Evolutionary conservation across 2,888 invertebrate genomes (phyloP).

Genomic region (Abrostola triplasia): DNA sequence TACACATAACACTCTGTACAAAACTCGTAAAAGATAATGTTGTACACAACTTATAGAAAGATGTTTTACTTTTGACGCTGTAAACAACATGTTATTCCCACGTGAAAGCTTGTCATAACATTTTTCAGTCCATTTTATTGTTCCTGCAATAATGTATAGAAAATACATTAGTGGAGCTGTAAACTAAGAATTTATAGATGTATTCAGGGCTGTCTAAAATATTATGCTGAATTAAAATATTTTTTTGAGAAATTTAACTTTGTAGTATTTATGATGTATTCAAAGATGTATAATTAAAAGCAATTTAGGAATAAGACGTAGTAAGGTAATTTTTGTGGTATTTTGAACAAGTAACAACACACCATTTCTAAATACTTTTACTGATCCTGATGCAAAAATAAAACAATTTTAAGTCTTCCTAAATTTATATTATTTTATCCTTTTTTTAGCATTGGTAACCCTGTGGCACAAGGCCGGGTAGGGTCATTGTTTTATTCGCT

Average conservation of each 20-base stretch:
- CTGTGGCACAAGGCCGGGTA: constrained; percentile 58
- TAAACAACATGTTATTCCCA: constrained; percentile 48
- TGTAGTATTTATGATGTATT: too few species aligned
- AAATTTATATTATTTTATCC: constrained; percentile 7
- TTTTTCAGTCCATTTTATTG: constrained; percentile 48
- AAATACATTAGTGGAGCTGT: constrained; percentile 40
- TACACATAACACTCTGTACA: constrained; percentile 23
- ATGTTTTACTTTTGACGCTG: constrained; percentile 35
- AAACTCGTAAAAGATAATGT: constrained; percentile 27
- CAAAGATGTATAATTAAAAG: neutral
- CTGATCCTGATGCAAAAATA: constrained; percentile 5
- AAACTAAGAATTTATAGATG: constrained; percentile 38
- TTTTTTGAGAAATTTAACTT: too few species aligned
- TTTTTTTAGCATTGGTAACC: constrained; percentile 33
- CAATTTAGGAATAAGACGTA: neutral
- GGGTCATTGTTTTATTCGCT: constrained; percentile 73
- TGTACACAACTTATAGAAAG: constrained; percentile 16
- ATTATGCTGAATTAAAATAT: too few species aligned
- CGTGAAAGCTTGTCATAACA: constrained; percentile 46
- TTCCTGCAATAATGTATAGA: constrained; percentile 37
- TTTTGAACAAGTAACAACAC: too few species aligned
- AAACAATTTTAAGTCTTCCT: constrained; percentile 7
- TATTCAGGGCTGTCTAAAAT: constrained; percentile 19
- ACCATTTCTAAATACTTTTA: neutral
- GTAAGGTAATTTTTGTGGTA: neutral